These are phyloP conservation scores for Callocephalon fimbriatum DNA, from an alignment of 2,113 vertebrate species.

Conservation along the genomic window DNA sequence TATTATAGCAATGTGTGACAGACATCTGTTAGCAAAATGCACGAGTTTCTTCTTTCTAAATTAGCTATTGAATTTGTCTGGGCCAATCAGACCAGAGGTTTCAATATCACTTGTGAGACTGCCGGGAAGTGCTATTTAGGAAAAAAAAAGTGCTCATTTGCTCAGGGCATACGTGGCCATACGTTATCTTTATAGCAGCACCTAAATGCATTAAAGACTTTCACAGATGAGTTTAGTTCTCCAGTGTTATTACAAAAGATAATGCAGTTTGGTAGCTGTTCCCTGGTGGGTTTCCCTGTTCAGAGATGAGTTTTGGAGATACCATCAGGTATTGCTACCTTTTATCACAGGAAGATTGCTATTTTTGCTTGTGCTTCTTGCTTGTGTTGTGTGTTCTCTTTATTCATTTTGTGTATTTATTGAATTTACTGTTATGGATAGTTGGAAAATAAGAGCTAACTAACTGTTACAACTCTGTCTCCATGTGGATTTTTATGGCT, in stretches of 20 bases:
- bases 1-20: background rate
- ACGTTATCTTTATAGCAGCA: background rate
- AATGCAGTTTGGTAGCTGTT: constrained; percentile 3
- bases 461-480: background rate
- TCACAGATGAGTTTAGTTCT: constrained; percentile 8
- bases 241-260: constrained; percentile 6
- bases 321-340: constrained; percentile 4
- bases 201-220: background rate
- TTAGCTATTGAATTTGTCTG: constrained; percentile 8
- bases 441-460: background rate
- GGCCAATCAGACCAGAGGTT: background rate
- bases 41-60: background rate
- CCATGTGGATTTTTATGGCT: background rate
- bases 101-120: background rate
- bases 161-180: background rate
- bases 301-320: constrained; percentile 27
- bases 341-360: background rate
- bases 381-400: background rate
- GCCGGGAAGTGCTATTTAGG: background rate
- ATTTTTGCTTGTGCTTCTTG: background rate
- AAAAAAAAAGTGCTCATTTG: background rate
- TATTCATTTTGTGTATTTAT: background rate
- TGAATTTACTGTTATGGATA: background rate
- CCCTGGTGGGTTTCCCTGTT: background rate
- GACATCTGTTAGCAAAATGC: background rate